Evolutionary conservation across 2,797 vertebrate genomes (phyloP).

Genomic region (Bradypodion pumilum): DNA sequence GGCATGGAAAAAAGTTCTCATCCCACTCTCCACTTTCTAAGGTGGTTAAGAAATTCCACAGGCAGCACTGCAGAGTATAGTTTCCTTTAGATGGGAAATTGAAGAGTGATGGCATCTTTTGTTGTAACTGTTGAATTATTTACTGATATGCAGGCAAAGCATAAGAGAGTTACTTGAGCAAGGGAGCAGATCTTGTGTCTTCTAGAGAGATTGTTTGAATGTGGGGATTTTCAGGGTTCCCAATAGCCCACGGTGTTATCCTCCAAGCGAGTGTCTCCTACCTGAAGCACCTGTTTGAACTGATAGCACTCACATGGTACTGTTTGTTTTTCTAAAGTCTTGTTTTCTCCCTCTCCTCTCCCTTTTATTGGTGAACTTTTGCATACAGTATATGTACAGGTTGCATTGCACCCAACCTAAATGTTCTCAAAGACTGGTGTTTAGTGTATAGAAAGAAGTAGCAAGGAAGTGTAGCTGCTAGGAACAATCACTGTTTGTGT

Average conservation of each 20-base stretch:
- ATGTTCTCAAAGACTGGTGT: no score
- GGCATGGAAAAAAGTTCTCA: not conserved
- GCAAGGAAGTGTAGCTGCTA: no score
- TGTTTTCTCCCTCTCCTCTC: no score
- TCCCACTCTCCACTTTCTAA: not conserved
- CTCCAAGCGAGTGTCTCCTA: not conserved
- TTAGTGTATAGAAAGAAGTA: no score
- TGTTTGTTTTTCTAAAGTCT: no score
- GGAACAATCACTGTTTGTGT: no score
- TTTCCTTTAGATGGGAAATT: not conserved
- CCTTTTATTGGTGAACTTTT: no score
- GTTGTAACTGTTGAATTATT: not conserved
- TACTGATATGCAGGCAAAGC: not conserved
- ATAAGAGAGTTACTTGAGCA: not conserved
- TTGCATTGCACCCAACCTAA: no score
- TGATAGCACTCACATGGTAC: no score
- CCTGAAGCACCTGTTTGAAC: not conserved
- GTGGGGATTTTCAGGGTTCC: not conserved
- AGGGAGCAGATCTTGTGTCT: not conserved
- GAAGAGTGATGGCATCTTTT: not conserved
- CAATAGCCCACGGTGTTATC: not conserved
- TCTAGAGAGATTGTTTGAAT: not conserved
- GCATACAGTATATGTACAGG: no score
- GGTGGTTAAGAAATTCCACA: not conserved
- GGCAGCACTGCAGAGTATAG: not conserved